Conservation (phyloP, 2,797 vertebrate genomes). For the Enteromius fasciolatus region DNA sequence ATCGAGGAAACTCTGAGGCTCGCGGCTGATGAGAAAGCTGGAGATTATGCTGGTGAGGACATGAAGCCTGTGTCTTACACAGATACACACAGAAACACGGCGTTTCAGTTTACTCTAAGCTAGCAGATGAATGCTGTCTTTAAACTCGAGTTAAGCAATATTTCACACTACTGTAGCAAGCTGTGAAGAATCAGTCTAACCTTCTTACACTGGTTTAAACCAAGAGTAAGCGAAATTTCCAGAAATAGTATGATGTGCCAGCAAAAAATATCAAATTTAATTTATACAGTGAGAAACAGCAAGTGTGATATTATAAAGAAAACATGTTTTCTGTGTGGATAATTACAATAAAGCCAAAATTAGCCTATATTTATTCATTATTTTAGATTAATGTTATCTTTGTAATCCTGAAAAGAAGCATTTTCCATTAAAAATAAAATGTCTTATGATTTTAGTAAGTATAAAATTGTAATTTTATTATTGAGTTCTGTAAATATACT, state of each 20-base stretch:
- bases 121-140: not conserved
- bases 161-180: not conserved
- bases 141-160: not conserved
- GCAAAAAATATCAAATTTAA: not conserved
- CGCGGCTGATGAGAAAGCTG: constrained; percentile 84
- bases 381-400: not conserved
- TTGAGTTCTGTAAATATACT: not conserved
- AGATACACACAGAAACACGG: not conserved
- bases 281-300: not conserved
- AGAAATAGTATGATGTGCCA: not conserved
- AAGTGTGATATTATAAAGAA: not conserved
- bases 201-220: not conserved
- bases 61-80: not conserved
- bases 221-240: not conserved
- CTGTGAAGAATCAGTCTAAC: not conserved
- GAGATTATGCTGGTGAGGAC: constrained; percentile 88
- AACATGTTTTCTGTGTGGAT: not conserved
- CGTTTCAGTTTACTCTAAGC: not conserved
- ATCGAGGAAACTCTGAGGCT: constrained; percentile 94
- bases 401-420: not conserved
- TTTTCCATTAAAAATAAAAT: not conserved
- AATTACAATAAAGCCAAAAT: not conserved
- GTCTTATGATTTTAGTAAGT: not conserved
- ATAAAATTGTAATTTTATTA: not conserved
- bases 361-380: too few species aligned